These are phyloP conservation scores for Panulirus ornatus DNA, from an alignment of 1,140 invertebrate species.

Conservation along the genomic window DNA sequence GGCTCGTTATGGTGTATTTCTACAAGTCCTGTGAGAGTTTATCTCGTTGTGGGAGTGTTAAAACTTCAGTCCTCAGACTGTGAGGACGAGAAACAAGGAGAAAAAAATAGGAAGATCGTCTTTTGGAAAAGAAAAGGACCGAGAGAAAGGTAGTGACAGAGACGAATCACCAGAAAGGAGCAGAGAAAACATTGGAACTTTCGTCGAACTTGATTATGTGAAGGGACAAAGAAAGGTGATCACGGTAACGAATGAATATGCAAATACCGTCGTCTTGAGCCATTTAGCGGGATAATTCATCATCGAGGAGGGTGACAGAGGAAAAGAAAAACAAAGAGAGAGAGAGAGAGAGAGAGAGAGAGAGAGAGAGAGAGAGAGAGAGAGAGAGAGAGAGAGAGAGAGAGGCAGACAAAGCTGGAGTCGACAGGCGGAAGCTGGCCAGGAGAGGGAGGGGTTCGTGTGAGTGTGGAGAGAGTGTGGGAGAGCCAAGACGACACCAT, in stretches of 20 bases:
- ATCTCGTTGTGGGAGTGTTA: too few species aligned
- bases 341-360: neutral
- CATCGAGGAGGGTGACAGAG: too few species aligned
- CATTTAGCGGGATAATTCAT: neutral
- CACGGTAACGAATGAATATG: neutral
- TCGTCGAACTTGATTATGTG: neutral
- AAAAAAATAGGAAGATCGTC: too few species aligned
- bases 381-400: constrained; percentile 23
- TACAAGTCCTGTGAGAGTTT: too few species aligned
- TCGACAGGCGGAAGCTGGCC: too few species aligned
- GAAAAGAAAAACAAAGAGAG: too few species aligned
- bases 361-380: neutral
- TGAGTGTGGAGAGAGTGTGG: neutral
- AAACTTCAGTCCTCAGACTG: too few species aligned
- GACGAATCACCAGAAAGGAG: too few species aligned
- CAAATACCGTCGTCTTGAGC: neutral
- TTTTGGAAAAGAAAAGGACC: too few species aligned
- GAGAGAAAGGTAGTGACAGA: too few species aligned
- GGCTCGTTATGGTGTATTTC: too few species aligned
- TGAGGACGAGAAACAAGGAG: too few species aligned
- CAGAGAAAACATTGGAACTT: neutral
- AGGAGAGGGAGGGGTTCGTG: neutral
- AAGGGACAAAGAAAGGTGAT: neutral
- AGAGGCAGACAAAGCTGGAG: neutral
- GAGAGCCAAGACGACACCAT: neutral